Base-by-base conservation (phyloP, 2,113 vertebrate genomes). In the Spheniscus mendiculus region DNA sequence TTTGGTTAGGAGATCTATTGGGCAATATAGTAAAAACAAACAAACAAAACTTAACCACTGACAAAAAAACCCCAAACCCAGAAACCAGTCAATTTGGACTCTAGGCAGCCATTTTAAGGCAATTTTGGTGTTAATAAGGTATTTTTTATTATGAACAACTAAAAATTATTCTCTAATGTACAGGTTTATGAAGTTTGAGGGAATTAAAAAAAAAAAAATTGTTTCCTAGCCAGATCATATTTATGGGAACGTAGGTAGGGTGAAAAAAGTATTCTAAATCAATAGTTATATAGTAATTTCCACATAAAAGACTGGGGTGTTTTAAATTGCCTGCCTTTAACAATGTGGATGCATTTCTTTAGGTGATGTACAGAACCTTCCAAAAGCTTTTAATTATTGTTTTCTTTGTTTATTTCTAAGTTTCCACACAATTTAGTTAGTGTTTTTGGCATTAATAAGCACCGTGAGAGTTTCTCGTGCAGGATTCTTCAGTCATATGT, bases 381-480 rank as follows among this genome's bases (percentile, higher is more conserved):
- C 11, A 59, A 38, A 85, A 79, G 10, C 21, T 59, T 77, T 72
- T 80, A 42, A 50, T 59, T 82, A 22, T 8, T 70, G 2, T 56
- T 58, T 71, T 66, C 1, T 36, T 38, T 87, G 5, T 36, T 71
- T 74, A 23, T 67, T 79, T 86, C 11, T 19, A 27, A 53, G 20
- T 78, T 73, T 85, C 19, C 18, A 32, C 21, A n/a, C 8, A 38
- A 21, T 65, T 83, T 38, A 45, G 4, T 23, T 4, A 34, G 15
- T 79, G 20, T 12, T 53, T 76, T 27, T 74, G 17, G 7, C 23
- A 62, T 79, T 47, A 40, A 11, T 44, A 74, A 58, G 40, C 45
- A 26, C 79, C 2, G 1, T 21, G 23, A 62, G 30, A 30, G 10
- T 53, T 30, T 32, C 6, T 58, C 2, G 0, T 66, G 9, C 8